Conservation (phyloP, 2,797 vertebrate genomes). For the Poeciliopsis infans region DNA sequence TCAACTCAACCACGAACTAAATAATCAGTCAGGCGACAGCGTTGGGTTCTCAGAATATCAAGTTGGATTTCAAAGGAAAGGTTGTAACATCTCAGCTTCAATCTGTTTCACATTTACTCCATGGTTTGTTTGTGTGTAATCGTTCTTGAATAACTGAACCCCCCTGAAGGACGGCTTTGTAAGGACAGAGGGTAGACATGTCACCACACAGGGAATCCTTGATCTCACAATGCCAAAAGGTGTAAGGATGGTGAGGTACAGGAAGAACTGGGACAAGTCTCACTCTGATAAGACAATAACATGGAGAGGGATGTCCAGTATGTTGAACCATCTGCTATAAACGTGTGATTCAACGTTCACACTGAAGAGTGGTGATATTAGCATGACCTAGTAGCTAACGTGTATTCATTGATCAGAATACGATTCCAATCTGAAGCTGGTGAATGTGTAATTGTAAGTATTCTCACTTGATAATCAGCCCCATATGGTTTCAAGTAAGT, state of each 20-base stretch:
- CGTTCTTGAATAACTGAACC: background rate
- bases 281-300: background rate
- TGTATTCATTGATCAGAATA: background rate
- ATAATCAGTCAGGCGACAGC: background rate
- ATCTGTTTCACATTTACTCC: background rate
- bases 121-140: background rate
- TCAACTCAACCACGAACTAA: background rate
- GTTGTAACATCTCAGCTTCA: background rate
- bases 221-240: background rate
- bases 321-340: background rate
- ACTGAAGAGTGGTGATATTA: background rate
- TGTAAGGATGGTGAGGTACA: constrained; percentile 7
- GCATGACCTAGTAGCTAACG: background rate
- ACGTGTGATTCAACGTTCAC: background rate
- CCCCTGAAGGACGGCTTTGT: background rate
- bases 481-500: background rate
- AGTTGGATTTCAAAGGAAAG: background rate
- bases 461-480: background rate
- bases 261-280: constrained; percentile 3
- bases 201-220: constrained; percentile 4
- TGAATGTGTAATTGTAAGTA: background rate
- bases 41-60: background rate
- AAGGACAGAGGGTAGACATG: constrained; percentile 2
- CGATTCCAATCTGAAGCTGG: background rate
- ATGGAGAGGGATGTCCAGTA: constrained; percentile 4